Conservation (phyloP, 2,888 invertebrate species). For the Cordilura impudica region DNA sequence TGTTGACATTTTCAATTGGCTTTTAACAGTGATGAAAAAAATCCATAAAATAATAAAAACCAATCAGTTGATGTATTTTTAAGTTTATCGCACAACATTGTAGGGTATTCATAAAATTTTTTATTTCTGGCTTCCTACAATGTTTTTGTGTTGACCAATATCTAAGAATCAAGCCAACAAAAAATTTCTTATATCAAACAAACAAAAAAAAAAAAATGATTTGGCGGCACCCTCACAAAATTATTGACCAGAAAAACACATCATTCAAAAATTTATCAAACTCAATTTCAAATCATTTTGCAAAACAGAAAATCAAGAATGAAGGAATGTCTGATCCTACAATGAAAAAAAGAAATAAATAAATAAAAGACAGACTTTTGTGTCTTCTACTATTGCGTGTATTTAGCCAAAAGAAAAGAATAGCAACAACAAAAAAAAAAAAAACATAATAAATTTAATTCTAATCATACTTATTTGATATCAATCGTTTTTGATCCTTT, state of each 20-base stretch:
- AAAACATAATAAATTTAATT: conserved; percentile 58
- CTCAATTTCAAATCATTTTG: conserved; percentile 44
- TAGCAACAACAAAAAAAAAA: not conserved
- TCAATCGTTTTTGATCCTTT: conserved; percentile 59
- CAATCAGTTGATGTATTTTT: no score
- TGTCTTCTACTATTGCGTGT: conserved; percentile 49
- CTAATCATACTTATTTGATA: conserved; percentile 64
- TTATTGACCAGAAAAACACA: conserved; percentile 72
- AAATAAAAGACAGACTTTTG: conserved; percentile 17
- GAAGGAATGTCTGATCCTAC: conserved; percentile 47
- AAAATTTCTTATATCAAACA: conserved; percentile 32
- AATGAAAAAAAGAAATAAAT: conserved; percentile 6
- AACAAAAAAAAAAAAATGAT: conserved; percentile 62
- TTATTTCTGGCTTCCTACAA: not conserved
- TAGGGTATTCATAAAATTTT: conserved; percentile 26
- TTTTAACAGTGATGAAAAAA: no score
- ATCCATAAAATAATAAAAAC: no score
- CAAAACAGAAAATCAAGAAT: not conserved
- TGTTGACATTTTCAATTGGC: no score
- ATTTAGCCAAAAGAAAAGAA: conserved; percentile 33
- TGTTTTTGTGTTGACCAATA: conserved; percentile 42
- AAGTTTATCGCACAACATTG: no score
- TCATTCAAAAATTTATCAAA: conserved; percentile 65
- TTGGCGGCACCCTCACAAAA: conserved; percentile 76
- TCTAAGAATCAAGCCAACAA: conserved; percentile 51